Evolutionary conservation across 2,888 invertebrate genomes (phyloP), one percentile per base, ranked within the genome.

Genomic region (Ennomos quercinarius): DNA sequence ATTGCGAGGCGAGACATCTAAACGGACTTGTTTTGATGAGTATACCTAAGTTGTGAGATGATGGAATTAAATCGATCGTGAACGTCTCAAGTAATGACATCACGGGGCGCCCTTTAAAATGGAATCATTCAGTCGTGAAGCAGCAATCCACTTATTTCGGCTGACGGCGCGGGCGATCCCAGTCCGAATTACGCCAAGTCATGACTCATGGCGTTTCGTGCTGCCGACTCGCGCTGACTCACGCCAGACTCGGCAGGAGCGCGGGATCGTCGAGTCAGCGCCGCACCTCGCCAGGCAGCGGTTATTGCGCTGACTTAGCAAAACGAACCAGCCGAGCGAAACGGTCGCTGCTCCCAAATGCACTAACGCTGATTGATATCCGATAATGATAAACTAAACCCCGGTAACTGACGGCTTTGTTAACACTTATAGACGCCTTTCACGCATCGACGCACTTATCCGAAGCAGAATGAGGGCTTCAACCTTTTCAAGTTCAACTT

Each of bases 91-190:
- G 77, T 81, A 81, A 84, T 80, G 77, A 78, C 78, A 81, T 80
- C 76, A 80, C 68, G 77, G 75, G 76, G 73, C 72, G 73, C 76
- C 78, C 76, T 85, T 86, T 80, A 79, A 82, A 86, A 86, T 78
- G 77, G 77, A 85, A 81, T 83, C 83, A 81, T 83, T 86, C 77
- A 81, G 74, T 74, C 86, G 85, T 87, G 84, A 84, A 87, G 83
- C 76, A 78, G 83, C 86, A 88, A 90, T 90, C 85, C 82, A 89
- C 85, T 90, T 90, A 90, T 90, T 89, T 85, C 82, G 78, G 85
- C 83, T 84, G 84, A 84, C 82, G 83, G 79, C 17, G 17, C 80
- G 72, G 80, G 77, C 81, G 84, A 81, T 81, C 79, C 82, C 76
- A 74, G 75, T 70, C 73, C 70, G 76, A 80, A 82, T 84, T 78